Percentiles rank a stretch among this genome's conserved stretches.
phyloP scores from a whole-genome alignment of 2,113 vertebrate genomes.

The Burhinus oedicnemus region DNA sequence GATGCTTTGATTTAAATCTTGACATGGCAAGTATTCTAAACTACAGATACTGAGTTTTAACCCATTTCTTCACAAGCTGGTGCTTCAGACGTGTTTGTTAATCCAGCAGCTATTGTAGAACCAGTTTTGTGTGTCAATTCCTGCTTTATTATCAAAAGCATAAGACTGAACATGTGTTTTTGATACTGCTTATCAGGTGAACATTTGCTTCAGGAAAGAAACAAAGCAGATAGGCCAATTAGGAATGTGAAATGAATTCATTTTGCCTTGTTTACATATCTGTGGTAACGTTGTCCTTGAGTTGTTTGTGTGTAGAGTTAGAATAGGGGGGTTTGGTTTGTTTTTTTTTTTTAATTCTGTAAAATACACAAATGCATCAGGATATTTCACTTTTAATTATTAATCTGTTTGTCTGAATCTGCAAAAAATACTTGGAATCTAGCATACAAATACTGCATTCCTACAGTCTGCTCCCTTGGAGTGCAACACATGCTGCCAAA shows the following conservation, averaged over 20 bases:
- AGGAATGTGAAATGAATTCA: neutral
- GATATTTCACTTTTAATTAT: neutral
- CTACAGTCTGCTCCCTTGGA: neutral
- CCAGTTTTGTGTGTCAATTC: neutral
- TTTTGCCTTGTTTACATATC: neutral
- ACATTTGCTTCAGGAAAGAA: neutral
- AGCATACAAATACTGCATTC: neutral
- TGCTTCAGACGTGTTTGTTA: neutral
- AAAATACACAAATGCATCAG: neutral
- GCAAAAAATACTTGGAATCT: neutral
- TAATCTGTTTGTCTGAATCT: neutral
- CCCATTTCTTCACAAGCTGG: neutral
- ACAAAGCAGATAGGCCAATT: neutral
- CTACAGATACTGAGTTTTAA: neutral
- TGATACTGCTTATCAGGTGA: neutral
- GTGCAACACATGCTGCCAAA: conserved; percentile 3
- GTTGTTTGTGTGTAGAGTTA: neutral
- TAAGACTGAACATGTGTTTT: neutral
- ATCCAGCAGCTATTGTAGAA: neutral
- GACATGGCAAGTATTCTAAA: neutral
- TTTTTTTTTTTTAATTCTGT: neutral
- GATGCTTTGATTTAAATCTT: neutral
- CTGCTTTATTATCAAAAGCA: neutral
- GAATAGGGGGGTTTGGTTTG: neutral
- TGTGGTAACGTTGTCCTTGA: neutral